Conservation (phyloP, 2,888 invertebrate species). For the Rambutsinella grinnellia region DNA sequence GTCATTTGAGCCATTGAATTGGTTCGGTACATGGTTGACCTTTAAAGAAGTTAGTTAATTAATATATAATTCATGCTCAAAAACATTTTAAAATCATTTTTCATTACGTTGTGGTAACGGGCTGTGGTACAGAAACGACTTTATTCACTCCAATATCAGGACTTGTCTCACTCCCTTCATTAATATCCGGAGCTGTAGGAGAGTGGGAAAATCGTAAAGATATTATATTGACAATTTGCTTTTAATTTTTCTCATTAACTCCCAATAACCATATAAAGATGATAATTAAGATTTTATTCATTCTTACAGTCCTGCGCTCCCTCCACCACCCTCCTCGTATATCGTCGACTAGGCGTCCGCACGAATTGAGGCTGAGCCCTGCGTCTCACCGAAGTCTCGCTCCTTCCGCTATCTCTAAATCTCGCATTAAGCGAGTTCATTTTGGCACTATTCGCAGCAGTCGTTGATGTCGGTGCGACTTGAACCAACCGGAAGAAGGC, state of each 20-base stretch:
- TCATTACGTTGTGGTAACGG: slow-evolving; percentile 68
- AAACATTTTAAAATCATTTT: too few species aligned
- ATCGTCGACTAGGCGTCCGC: slow-evolving; percentile 82
- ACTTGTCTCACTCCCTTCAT: slow-evolving; percentile 67
- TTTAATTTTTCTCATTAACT: background rate
- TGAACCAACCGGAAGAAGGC: slow-evolving; percentile 91
- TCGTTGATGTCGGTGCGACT: slow-evolving; percentile 75
- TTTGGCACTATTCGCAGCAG: slow-evolving; percentile 69
- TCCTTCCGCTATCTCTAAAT: slow-evolving; percentile 82
- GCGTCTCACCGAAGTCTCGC: slow-evolving; percentile 70
- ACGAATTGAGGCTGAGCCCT: slow-evolving; percentile 81
- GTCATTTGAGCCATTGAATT: slow-evolving; percentile 66
- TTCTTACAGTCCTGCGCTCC: slow-evolving; percentile 71
- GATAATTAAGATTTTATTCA: slow-evolving; percentile 35
- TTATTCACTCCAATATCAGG: slow-evolving; percentile 50
- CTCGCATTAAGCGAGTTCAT: slow-evolving; percentile 78
- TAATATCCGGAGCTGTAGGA: slow-evolving; percentile 68
- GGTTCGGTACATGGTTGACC: slow-evolving; percentile 65
- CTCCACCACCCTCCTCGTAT: slow-evolving; percentile 79
- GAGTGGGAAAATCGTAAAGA: too few species aligned
- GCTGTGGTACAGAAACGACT: slow-evolving; percentile 74
- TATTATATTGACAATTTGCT: background rate
- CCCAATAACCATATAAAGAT: slow-evolving; percentile 44
- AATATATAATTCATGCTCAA: slow-evolving; percentile 16
- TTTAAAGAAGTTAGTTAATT: background rate